Percentiles rank a stretch among this genome's conserved stretches.
Conservation (phyloP, 2,888 invertebrate species). For the Mylabris sibirica region DNA sequence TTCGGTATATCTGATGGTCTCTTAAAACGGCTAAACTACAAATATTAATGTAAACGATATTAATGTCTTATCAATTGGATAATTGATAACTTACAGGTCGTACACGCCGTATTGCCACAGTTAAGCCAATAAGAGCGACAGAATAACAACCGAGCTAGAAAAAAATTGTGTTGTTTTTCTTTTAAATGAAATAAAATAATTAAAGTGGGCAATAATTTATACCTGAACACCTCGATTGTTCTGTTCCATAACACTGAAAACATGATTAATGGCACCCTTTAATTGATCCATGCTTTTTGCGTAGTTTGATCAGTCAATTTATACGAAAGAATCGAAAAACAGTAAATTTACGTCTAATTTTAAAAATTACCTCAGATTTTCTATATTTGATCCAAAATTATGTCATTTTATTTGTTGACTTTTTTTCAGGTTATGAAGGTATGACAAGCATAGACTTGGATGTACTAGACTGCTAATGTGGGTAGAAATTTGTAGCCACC, state of each 20-base stretch:
- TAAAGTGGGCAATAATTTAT: too few species aligned
- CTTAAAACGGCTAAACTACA: constrained; percentile 59
- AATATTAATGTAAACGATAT: constrained; percentile 15
- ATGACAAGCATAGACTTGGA: too few species aligned
- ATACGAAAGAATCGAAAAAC: constrained; percentile 8
- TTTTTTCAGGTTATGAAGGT: neutral
- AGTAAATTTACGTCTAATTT: constrained; percentile 16
- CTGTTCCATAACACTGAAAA: constrained; percentile 55
- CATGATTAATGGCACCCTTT: constrained; percentile 48
- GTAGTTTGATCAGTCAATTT: neutral
- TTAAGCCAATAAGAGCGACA: constrained; percentile 62
- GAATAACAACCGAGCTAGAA: constrained; percentile 64
- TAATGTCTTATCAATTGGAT: too few species aligned
- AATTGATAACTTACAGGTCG: constrained; percentile 62
- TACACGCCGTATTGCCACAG: constrained; percentile 63
- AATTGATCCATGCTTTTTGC: constrained; percentile 46
- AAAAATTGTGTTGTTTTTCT: constrained; percentile 20
- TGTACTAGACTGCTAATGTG: too few species aligned
- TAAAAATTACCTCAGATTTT: constrained; percentile 15
- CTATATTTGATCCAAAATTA: neutral
- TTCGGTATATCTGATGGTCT: constrained; percentile 59
- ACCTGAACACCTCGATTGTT: constrained; percentile 60
- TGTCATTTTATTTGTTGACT: constrained; percentile 1
- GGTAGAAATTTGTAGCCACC: too few species aligned
- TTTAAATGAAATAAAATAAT: constrained; percentile 24